phyloP scores from a whole-genome alignment of 2,113 vertebrate species.

The Cromileptes altivelis region DNA sequence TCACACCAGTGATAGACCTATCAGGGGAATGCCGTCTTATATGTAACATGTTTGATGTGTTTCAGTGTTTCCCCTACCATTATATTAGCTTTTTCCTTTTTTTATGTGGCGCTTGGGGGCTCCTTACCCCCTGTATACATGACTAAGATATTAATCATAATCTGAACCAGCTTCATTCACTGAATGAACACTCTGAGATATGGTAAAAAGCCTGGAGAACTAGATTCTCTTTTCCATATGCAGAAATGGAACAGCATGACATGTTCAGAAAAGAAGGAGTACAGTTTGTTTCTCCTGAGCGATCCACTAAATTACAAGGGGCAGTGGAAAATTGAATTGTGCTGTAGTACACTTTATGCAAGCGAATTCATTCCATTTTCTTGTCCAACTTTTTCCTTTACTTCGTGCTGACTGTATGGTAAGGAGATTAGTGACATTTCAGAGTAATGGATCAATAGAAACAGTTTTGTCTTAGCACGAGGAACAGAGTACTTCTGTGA shows the following conservation, averaged over 20 bases:
- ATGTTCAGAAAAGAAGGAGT: background rate
- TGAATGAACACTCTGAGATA: too few relatives aligned
- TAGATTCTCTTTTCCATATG: background rate
- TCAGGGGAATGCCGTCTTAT: too few relatives aligned
- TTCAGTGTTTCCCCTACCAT: too few relatives aligned
- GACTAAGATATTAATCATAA: too few relatives aligned
- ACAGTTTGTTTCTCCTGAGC: background rate
- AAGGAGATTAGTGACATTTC: slow-evolving; percentile 53
- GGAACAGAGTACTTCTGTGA: slow-evolving; percentile 23
- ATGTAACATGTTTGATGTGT: too few relatives aligned
- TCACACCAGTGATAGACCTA: too few relatives aligned
- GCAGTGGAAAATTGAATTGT: slow-evolving; percentile 17
- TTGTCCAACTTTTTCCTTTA: background rate
- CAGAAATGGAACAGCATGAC: background rate
- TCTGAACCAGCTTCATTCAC: too few relatives aligned
- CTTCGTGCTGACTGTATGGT: slow-evolving; percentile 22
- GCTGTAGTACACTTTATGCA: slow-evolving; percentile 4
- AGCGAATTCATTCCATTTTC: slow-evolving; percentile 24
- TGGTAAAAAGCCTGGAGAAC: background rate
- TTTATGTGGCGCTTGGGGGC: too few relatives aligned
- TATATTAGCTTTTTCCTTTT: too few relatives aligned
- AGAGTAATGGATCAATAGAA: slow-evolving; percentile 54
- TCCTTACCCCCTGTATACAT: too few relatives aligned
- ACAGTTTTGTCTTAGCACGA: slow-evolving; percentile 21
- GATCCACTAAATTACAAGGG: background rate